A percentile compares a stretch with the other conserved stretches of the same genome.
Evolutionary conservation across 2,888 invertebrate genomes (phyloP).

Genomic region (Timema cristinae): DNA sequence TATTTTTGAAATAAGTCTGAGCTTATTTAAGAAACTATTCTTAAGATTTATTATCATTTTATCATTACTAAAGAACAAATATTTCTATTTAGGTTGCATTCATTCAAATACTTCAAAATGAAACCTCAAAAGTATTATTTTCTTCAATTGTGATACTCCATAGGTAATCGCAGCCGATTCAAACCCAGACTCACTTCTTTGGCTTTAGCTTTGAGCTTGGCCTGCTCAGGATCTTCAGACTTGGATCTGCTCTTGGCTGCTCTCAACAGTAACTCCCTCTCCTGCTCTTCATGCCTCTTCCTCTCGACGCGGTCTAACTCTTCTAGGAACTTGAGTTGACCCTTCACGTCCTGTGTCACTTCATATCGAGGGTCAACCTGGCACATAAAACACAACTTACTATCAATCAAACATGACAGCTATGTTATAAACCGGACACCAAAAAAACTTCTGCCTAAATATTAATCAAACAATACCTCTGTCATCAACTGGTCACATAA

Average conservation of each 20-base stretch:
- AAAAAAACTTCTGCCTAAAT: not conserved
- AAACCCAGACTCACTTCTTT: conserved; percentile 54
- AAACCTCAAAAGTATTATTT: too few species aligned
- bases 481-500: too few species aligned
- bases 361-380: conserved; percentile 86
- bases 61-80: too few species aligned
- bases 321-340: conserved; percentile 95
- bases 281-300: conserved; percentile 91
- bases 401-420: not conserved
- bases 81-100: too few species aligned
- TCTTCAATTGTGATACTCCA: too few species aligned
- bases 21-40: too few species aligned
- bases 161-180: not conserved
- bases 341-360: conserved; percentile 80
- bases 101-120: too few species aligned
- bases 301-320: conserved; percentile 92
- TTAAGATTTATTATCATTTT: too few species aligned
- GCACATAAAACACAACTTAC: not conserved
- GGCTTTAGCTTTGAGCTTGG: conserved; percentile 93
- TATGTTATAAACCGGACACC: not conserved
- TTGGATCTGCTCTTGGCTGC: conserved; percentile 95
- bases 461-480: not conserved
- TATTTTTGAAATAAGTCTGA: too few species aligned
- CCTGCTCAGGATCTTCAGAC: conserved; percentile 96
- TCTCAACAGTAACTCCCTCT: conserved; percentile 86